Conservation (phyloP, 2,888 invertebrate genomes). For the Lutraria lutraria region DNA sequence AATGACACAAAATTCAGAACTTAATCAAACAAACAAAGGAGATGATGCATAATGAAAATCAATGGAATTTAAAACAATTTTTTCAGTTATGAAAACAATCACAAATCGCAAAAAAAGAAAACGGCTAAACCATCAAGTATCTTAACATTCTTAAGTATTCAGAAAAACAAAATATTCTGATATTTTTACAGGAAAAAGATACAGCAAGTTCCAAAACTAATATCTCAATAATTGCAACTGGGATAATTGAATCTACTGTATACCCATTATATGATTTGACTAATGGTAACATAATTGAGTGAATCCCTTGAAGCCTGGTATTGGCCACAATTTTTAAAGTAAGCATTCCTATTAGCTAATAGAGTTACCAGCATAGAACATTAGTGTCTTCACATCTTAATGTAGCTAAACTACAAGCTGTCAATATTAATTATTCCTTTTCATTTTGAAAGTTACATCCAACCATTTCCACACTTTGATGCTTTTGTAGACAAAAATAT, state of each 20-base stretch:
- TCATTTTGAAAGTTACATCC: background rate
- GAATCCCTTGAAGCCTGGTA: background rate
- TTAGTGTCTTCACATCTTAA: background rate
- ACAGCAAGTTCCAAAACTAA: background rate
- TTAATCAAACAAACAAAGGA: constrained; percentile 27
- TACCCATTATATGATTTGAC: background rate
- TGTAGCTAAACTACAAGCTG: background rate
- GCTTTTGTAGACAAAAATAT: background rate
- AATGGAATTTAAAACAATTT: background rate
- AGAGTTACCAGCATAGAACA: background rate
- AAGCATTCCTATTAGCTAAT: background rate
- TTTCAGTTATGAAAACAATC: background rate
- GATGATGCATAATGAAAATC: background rate
- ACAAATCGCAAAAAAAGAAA: background rate
- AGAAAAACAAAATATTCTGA: background rate
- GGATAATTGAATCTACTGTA: background rate
- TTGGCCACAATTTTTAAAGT: background rate
- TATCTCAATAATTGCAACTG: background rate
- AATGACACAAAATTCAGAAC: background rate
- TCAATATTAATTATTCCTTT: background rate
- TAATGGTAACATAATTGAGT: background rate
- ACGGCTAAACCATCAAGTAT: too few relatives aligned
- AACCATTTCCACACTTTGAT: constrained; percentile 8
- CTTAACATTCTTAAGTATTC: background rate
- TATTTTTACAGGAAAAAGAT: background rate